A percentile compares a stretch with the other conserved stretches of the same genome.
These are phyloP conservation scores for Gambusia holbrooki DNA, from an alignment of 2,113 vertebrate species.

Conservation along the genomic window DNA sequence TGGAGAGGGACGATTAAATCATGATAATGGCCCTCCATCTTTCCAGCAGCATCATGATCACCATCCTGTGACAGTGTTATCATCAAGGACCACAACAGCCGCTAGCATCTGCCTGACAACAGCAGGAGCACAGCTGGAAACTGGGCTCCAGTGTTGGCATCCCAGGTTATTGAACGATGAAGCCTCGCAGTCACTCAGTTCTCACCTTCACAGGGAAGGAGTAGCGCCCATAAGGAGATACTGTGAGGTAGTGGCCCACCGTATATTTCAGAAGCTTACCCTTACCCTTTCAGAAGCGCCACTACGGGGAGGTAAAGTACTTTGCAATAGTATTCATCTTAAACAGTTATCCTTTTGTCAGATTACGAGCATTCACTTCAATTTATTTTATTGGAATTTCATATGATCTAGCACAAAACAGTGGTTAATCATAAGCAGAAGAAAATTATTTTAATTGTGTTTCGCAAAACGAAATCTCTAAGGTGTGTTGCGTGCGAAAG, in stretches of 20 bases:
- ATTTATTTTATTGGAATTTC: not conserved
- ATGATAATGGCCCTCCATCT: slow-evolving; percentile 69
- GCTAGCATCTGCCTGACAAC: slow-evolving; percentile 68
- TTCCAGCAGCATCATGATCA: slow-evolving; percentile 58
- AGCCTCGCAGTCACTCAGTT: no score
- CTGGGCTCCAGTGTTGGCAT: slow-evolving; percentile 51
- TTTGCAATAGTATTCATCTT: not conserved
- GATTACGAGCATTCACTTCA: not conserved
- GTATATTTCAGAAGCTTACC: no score
- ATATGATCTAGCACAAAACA: not conserved
- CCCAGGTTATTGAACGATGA: slow-evolving; percentile 19
- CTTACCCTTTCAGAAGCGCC: not conserved
- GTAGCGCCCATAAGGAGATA: not conserved
- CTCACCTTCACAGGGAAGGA: slow-evolving; percentile 31
- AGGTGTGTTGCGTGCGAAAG: not conserved
- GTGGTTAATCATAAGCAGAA: not conserved
- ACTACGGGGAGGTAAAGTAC: not conserved
- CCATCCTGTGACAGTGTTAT: slow-evolving; percentile 60
- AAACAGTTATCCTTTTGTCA: not conserved
- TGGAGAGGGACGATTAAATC: slow-evolving; percentile 70
- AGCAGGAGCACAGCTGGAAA: slow-evolving; percentile 50
- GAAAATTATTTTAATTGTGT: not conserved
- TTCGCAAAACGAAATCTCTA: not conserved
- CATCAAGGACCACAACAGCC: slow-evolving; percentile 62
- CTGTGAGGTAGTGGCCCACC: not conserved